Evolutionary conservation across 2,797 vertebrate genomes (phyloP), one percentile per base, ranked within the genome.

Genomic region (Silurus lanzhouensis): DNA sequence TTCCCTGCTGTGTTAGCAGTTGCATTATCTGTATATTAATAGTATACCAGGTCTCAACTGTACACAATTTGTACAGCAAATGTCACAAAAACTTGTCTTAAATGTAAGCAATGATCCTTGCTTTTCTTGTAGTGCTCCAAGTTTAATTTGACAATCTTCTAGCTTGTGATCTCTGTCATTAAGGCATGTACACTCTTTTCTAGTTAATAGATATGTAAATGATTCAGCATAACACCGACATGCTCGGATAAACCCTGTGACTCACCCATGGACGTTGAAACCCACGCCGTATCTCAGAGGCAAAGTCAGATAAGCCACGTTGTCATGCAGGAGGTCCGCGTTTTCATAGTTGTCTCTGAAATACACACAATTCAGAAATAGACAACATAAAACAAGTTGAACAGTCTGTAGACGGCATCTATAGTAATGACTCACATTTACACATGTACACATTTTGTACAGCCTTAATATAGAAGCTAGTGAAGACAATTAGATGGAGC

Each of bases 201-300:
- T 48, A 22, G 46, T 27, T 55, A 12, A 15, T 44, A 19, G 48
- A 10, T 10, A 52, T 31, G 74, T 76, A 19, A 6, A 31, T 76
- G 48, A 58, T 76, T 31, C 3, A 57, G 72, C 15, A 10, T 15
- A 25, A 55, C 48, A 25, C 78, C 27, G 20, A 14, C 20, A 31
- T 52, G 78, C 10, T 67, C 46, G 77, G 15, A 3, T 79, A 14
- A 25, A 44, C n/a, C 60, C 60, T 1, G 46, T 84, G 86, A 92
- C 95, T 96, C 91, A 99, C 98, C 97, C 97, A 0, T 98, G 96
- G 88, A 95, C 88, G 85, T 94, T 93, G 71, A 99, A 86, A 61
- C 95, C 93, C 0, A 96, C 90, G 76, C 96, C 97, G 0, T 98
- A 96, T 93, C 95, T 98, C 2, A 98, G 95, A 83, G 96, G 95